These are phyloP conservation scores for Psococerastis gibbosa DNA, from an alignment of 2,888 invertebrate species.

Conservation along the genomic window DNA sequence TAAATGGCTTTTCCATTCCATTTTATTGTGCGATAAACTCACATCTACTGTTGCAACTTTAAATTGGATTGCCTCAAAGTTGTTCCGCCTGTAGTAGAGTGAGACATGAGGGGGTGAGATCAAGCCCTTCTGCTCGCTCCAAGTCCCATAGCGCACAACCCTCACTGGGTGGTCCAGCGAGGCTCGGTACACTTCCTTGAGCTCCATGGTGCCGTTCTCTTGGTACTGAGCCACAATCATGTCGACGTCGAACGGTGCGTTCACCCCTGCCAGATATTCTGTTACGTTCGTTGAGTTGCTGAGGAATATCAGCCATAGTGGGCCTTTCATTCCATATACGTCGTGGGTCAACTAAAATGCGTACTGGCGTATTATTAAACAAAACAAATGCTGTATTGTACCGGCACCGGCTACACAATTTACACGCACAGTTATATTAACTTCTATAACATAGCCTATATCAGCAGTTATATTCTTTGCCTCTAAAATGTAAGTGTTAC, in stretches of 20 bases:
- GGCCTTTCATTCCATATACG: not conserved
- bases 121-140: not conserved
- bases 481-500: too few relatives aligned
- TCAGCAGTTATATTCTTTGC: too few relatives aligned
- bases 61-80: constrained; percentile 1
- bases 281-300: not conserved
- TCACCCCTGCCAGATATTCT: not conserved
- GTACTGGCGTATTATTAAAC: too few relatives aligned
- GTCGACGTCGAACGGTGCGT: not conserved
- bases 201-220: not conserved
- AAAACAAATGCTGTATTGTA: too few relatives aligned
- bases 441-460: too few relatives aligned
- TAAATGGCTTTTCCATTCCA: too few relatives aligned
- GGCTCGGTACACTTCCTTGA: constrained; percentile 1
- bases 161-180: not conserved
- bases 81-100: constrained; percentile 1
- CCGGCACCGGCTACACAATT: too few relatives aligned
- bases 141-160: not conserved
- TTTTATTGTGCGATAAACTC: too few relatives aligned
- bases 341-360: not conserved
- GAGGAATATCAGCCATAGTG: constrained; percentile 4
- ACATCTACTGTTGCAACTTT: constrained; percentile 1
- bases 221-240: not conserved
- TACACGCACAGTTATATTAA: too few relatives aligned
- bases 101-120: not conserved